Base-by-base conservation (phyloP, 2,113 vertebrate species). In the Cricetomys ansorgei region DNA sequence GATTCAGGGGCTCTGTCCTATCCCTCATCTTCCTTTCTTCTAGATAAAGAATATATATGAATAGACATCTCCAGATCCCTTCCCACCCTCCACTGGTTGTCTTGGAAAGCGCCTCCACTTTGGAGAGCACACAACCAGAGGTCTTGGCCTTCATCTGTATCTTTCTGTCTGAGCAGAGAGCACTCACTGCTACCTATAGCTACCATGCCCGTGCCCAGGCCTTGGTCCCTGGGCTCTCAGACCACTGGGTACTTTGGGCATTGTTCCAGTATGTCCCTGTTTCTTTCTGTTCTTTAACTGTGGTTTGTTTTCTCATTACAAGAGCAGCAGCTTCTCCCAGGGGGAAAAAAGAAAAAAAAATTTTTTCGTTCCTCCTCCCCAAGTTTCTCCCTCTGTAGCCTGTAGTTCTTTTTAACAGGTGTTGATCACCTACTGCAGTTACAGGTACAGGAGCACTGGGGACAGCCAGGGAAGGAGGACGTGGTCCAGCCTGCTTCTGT, bases 271-370 rank as follows among this genome's bases (percentile, higher is more conserved):
- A 0, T 15, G n/a, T 53, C 45, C 89, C 64, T 88, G 0, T 89
- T 94, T 94, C 43, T 89, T 73, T 95, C 86, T 34, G 4, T 69
- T 89, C 64, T 93, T 94, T 96, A 65, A 73, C 83, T 65, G 67
- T 83, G 94, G 21, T 85, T 91, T 97, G 95, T 95, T 97, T 97
- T 92, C 96, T 94, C 45, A 15, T 88, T 50, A 76, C 45, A 72
- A 96, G 67, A 91, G 59, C 67, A 87, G 88, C 70, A 94, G 79
- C 84, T 92, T 29, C 62, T 94, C 95, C 92, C 90, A 80, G 53
- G 21, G 77, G 83, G 69, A 87, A 29, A 86, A 76, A 13, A 94
- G 4, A 40, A 64, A 45, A 50, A 50, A 23, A 31, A 9, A 5
- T 59, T 75, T 48, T 62, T 34, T 34, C 62, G 45, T 45, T n/a